phyloP scores from a whole-genome alignment of 64 coral and sea anemone genomes.

The Orbicella faveolata region DNA sequence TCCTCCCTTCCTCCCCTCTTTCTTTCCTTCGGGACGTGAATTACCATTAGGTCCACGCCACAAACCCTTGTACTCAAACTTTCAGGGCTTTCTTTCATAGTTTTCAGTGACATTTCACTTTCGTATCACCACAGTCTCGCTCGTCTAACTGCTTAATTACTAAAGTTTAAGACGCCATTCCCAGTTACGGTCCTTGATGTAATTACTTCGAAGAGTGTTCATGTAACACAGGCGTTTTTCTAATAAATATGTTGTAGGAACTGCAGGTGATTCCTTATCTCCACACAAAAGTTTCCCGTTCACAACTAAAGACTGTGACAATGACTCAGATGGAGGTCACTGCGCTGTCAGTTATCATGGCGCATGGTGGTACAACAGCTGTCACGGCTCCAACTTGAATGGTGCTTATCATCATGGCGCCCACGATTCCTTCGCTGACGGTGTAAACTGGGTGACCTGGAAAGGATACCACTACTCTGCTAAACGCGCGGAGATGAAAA shows the following conservation, averaged over 20 bases:
- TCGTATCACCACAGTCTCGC: no score
- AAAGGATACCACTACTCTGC: slow-evolving; percentile 59
- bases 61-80: no score
- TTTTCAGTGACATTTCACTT: no score
- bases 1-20: no score
- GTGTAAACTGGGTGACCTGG: slow-evolving; percentile 44
- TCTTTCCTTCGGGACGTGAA: no score
- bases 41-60: no score
- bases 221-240: background rate
- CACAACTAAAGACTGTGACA: slow-evolving; percentile 55
- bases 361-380: slow-evolving; percentile 54
- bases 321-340: slow-evolving; percentile 21
- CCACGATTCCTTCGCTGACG: slow-evolving; percentile 24
- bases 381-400: slow-evolving; percentile 52
- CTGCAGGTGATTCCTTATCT: slow-evolving; percentile 36
- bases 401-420: slow-evolving; percentile 41
- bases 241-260: slow-evolving; percentile 24
- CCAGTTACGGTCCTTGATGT: no score
- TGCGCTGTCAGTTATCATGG: slow-evolving; percentile 43
- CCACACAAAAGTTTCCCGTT: slow-evolving; percentile 47
- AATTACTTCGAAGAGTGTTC: no score
- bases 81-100: no score
- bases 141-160: no score
- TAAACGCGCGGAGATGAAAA: slow-evolving; percentile 66
- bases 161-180: no score